Percentiles rank a stretch among this genome's conserved stretches.
phyloP scores from a whole-genome alignment of 2,888 invertebrate genomes.

The Lasioglossum zephyrum region DNA sequence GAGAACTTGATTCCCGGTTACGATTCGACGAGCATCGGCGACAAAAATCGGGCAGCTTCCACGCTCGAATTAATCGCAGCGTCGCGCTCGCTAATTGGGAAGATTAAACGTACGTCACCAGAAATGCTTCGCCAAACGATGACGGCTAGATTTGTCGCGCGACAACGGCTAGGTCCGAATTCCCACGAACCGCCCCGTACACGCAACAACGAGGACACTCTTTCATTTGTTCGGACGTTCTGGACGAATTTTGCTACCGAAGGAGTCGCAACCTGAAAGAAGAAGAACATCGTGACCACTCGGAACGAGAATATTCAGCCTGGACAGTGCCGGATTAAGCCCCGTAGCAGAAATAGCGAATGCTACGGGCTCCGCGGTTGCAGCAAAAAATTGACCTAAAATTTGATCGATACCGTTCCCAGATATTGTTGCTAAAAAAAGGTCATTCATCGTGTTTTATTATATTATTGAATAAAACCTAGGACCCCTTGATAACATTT shows the following conservation, averaged over 20 bases:
- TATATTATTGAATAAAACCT: no score
- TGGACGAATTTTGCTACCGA: constrained; percentile 38
- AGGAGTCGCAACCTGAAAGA: constrained; percentile 58
- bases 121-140: constrained; percentile 22
- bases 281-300: neutral
- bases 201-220: constrained; percentile 42
- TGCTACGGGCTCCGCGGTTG: no score
- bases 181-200: constrained; percentile 26
- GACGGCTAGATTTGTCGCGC: constrained; percentile 11
- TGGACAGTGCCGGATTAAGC: neutral
- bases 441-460: no score
- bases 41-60: constrained; percentile 15
- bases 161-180: constrained; percentile 13
- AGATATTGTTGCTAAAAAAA: no score
- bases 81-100: constrained; percentile 27
- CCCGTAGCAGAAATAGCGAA: no score
- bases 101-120: constrained; percentile 22
- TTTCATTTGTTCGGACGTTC: constrained; percentile 28
- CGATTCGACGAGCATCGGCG: neutral
- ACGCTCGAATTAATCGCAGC: neutral
- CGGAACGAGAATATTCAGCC: no score
- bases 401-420: no score
- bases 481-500: no score
- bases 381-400: no score
- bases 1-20: neutral